Evolutionary conservation across 2,888 invertebrate species (phyloP), one percentile per base, ranked within the genome.

Genomic region (Epirrhoe tristata): DNA sequence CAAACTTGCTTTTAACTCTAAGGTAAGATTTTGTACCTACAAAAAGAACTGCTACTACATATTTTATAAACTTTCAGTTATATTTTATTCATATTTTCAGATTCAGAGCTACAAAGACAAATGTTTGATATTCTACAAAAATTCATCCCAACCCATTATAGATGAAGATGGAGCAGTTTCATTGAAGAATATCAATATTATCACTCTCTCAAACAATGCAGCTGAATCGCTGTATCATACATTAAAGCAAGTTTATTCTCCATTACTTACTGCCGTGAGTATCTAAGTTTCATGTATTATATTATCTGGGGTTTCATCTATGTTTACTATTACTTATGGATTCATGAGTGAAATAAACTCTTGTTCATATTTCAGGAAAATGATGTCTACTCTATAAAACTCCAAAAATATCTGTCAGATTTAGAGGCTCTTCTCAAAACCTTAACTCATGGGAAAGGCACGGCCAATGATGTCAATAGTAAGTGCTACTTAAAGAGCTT

Each of bases 101-200:
- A 82, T 90, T 59, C 82, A 87, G 72, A 76, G 78, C 66, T 75
- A 79, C 55, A 80, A 79, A 67, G 79, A 79, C 1, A 90, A 87
- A 71, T 89, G 87, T n/a, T 81, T 94, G 53, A 79, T 93, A 74
- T 93, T 93, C 74, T 93, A 91, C 71, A 94, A 94, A 78, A 86
- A 81, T 48, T 74, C 78, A 58, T 76, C 86, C 4, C 75, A 82
- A 70, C 82, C 83, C 51, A 74, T 91, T 36, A 80, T 78, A 34
- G 67, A 76, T 59, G 81, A 84, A 31, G 85, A 90, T 77, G 65
- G 52, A n/a, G 39, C 57, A 31, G 50, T 57, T 8, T 77, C 82
- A 58, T 63, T 86, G 5, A 83, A 84, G 32, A 78, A 84, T 74
- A 77, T 94, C 12, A 90, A 92, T 70, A 85, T 93, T 51, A 75